Evolutionary conservation across 2,888 invertebrate genomes (phyloP).

Genomic region (Nymphalis c-album): DNA sequence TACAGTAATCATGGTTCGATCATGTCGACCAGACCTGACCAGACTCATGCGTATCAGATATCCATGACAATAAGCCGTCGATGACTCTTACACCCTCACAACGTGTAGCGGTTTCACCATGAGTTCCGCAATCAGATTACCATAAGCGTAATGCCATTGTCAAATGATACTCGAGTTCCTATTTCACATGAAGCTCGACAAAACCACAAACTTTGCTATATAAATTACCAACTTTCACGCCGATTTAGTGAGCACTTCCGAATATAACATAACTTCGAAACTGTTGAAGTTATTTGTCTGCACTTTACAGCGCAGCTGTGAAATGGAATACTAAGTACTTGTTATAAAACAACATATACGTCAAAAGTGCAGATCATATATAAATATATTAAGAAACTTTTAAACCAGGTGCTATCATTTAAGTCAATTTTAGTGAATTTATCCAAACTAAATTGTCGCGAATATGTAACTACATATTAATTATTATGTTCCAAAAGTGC

Average conservation of each 20-base stretch:
- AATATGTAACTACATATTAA: too few relatives aligned
- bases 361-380: not conserved
- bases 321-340: not conserved
- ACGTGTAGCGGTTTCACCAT: not conserved
- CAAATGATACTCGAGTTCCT: slow-evolving; percentile 17
- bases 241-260: slow-evolving; percentile 13
- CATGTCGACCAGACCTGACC: too few relatives aligned
- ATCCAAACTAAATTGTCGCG: too few relatives aligned
- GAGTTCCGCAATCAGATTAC: slow-evolving; percentile 14
- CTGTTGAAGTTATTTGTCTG: slow-evolving; percentile 13
- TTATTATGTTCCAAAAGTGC: too few relatives aligned
- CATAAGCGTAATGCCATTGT: slow-evolving; percentile 1
- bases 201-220: slow-evolving; percentile 26
- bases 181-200: slow-evolving; percentile 17
- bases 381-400: too few relatives aligned
- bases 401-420: too few relatives aligned
- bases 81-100: too few relatives aligned
- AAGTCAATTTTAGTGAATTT: too few relatives aligned
- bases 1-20: too few relatives aligned
- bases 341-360: not conserved
- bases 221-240: slow-evolving; percentile 18
- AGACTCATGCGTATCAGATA: too few relatives aligned
- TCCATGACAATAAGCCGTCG: too few relatives aligned
- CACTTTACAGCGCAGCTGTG: slow-evolving; percentile 3
- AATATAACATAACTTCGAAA: slow-evolving; percentile 3